phyloP scores from a whole-genome alignment of 2,888 invertebrate species.

The Hirudinaria manillensis region DNA sequence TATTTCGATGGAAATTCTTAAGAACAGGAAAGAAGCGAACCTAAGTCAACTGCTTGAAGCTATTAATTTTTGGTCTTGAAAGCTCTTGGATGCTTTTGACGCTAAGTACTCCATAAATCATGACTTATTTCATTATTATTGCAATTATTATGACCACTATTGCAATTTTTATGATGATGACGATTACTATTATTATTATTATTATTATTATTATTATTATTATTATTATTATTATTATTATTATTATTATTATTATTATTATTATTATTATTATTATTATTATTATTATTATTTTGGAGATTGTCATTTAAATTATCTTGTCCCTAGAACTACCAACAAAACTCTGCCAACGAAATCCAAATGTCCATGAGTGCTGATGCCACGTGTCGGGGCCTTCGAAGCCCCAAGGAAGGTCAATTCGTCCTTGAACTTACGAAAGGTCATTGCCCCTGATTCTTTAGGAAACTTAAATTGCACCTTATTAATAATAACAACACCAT shows the following conservation, averaged over 20 bases:
- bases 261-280: slow-evolving; percentile 6
- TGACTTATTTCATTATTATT: too few species aligned
- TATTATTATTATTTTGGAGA: not conserved
- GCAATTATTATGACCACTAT: too few species aligned
- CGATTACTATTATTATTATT: too few species aligned
- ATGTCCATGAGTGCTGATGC: slow-evolving; percentile 54
- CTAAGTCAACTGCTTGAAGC: too few species aligned
- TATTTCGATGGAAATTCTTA: too few species aligned
- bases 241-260: slow-evolving; percentile 4
- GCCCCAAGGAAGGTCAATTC: slow-evolving; percentile 77
- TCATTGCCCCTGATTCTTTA: slow-evolving; percentile 45
- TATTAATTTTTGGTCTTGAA: too few species aligned
- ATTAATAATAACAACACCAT: not conserved
- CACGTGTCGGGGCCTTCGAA: slow-evolving; percentile 60
- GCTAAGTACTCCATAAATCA: too few species aligned
- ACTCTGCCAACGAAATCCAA: slow-evolving; percentile 43
- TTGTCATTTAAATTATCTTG: too few species aligned
- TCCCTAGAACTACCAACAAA: too few species aligned
- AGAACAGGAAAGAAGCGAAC: too few species aligned
- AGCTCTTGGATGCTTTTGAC: too few species aligned
- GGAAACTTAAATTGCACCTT: not conserved
- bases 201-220: not conserved
- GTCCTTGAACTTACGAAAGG: slow-evolving; percentile 76
- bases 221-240: not conserved
- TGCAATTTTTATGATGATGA: too few species aligned